These are phyloP conservation scores for Diabrotica undecimpunctata DNA, from an alignment of 1,140 invertebrate species.

Conservation along the genomic window DNA sequence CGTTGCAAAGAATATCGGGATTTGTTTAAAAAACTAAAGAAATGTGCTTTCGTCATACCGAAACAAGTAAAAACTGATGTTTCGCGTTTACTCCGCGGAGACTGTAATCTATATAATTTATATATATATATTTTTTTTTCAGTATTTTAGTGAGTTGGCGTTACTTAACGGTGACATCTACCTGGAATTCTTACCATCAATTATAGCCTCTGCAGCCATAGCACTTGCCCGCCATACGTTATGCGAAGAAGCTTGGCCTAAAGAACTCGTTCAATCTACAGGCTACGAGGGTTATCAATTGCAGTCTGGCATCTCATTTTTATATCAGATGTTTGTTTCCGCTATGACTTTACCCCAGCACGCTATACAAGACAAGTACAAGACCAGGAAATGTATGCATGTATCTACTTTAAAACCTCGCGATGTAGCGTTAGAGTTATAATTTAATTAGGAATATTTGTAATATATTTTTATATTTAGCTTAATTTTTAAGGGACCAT, in stretches of 20 bases:
- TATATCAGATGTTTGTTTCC: conserved; percentile 66
- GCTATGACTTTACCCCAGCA: conserved; percentile 68
- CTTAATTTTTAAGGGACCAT: no score
- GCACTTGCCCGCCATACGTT: conserved; percentile 76
- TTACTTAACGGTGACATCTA: conserved; percentile 83
- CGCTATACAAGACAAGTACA: conserved; percentile 59
- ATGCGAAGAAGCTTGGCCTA: conserved; percentile 61
- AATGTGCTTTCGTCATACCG: no score
- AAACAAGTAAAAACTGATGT: no score
- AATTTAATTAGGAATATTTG: no score
- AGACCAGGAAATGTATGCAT: conserved; percentile 36
- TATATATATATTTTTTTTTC: conserved; percentile 21
- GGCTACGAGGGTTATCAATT: conserved; percentile 69
- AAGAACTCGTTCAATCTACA: conserved; percentile 60
- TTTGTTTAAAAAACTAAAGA: no score
- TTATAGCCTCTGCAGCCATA: conserved; percentile 76
- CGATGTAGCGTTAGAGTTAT: conserved; percentile 12
- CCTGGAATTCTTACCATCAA: conserved; percentile 77
- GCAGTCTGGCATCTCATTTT: conserved; percentile 61
- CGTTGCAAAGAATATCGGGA: no score
- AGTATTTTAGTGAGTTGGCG: conserved; percentile 85
- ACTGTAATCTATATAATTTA: no score
- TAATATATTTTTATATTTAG: no score
- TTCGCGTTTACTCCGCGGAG: no score
- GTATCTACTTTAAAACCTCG: conserved; percentile 35